Evolutionary conservation across 1,140 invertebrate species (phyloP).

Genomic region (Acromyrmex charruanus): DNA sequence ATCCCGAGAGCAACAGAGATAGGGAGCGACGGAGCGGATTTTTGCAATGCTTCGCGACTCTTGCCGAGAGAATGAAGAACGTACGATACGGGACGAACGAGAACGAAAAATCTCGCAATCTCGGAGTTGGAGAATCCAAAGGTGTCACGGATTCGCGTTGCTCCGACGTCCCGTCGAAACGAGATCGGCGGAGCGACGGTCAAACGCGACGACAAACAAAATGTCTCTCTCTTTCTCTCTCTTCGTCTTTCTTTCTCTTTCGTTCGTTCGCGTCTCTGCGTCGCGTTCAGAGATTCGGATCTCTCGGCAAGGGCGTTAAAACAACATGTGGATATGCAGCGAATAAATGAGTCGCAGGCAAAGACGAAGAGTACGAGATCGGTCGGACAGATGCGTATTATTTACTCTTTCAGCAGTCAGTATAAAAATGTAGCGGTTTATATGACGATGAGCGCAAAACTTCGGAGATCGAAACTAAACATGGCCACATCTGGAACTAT

Average conservation of each 20-base stretch:
- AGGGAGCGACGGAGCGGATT: constrained; percentile 58
- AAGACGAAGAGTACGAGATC: constrained; percentile 54
- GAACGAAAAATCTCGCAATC: constrained; percentile 27
- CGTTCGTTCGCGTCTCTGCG: constrained; percentile 59
- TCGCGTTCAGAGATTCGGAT: constrained; percentile 53
- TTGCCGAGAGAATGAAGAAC: constrained; percentile 38
- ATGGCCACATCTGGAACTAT: constrained; percentile 87
- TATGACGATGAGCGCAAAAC: constrained; percentile 84
- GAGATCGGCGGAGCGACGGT: constrained; percentile 4
- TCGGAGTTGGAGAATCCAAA: neutral
- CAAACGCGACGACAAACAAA: constrained; percentile 9
- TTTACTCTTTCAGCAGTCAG: constrained; percentile 76
- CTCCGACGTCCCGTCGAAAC: constrained; percentile 46
- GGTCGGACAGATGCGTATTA: constrained; percentile 76
- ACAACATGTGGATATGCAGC: constrained; percentile 40
- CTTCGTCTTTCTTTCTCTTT: neutral
- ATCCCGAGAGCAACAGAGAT: constrained; percentile 66
- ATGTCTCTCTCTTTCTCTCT: neutral
- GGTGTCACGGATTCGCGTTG: constrained; percentile 54
- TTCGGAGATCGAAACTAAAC: constrained; percentile 86
- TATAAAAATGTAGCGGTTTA: constrained; percentile 77
- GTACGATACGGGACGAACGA: neutral
- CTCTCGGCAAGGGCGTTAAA: constrained; percentile 66
- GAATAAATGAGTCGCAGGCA: constrained; percentile 39
- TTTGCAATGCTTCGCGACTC: constrained; percentile 45